Evolutionary conservation across 2,888 invertebrate genomes (phyloP), one percentile per base, ranked within the genome.

Genomic region (Neoascia interrupta): DNA sequence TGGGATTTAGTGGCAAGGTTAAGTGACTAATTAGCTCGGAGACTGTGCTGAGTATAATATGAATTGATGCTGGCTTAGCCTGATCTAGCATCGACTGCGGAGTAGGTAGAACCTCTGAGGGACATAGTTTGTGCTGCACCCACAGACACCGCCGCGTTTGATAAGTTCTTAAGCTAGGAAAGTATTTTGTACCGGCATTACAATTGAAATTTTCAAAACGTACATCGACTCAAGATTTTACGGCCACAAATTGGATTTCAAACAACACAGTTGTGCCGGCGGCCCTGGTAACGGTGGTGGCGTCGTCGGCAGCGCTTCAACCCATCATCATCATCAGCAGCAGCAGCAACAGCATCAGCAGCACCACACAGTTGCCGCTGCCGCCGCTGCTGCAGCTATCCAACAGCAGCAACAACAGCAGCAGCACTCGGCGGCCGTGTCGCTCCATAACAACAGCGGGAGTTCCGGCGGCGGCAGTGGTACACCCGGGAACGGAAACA

Each of bases 201-300:
- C 87, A 84, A 86, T 87, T 84, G 87, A 87, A 83, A 86, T 87
- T 81, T 87, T 87, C 86, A 87, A 87, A 84, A 87, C 87, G 87
- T 87, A 87, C 84, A 87, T 87, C 84, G 87, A 87, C 85, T 87
- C 87, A 86, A 85, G 87, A 84, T 87, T 87, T 81, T 87, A 87
- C 92, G 91, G 92, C 93, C 90, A 92, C 93, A 93, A 93, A 93
- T 94, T 92, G 94, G 95, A 93, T 92, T 94, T 93, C 93, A 94
- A 94, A 91, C 92, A 94, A 91, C 92, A 93, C 90, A 92, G 92
- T 92, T 92, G 91, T 94, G 90, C 90, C 90, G 90, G 91, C 90
- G 90, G 91, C 91, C 88, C 88, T 90, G 89, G 91, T 89, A 89
- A 90, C 89, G 87, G 91, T 90, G 90, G 89, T 90, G 91, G 91